Base-by-base conservation (phyloP, 2,888 invertebrate genomes). In the Lasioglossum figueresi region DNA sequence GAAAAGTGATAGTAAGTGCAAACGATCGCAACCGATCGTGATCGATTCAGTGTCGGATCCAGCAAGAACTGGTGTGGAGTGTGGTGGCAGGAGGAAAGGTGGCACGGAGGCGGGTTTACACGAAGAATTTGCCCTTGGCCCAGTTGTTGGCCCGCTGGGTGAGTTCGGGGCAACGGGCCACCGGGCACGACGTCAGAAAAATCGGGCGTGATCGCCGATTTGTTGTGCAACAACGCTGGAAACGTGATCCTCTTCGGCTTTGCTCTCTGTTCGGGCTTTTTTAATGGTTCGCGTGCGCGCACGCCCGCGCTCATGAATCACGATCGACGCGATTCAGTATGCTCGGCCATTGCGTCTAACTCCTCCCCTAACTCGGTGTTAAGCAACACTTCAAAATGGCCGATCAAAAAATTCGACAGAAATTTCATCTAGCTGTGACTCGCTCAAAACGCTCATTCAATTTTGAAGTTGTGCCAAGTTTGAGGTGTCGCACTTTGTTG, bases 111-210 rank as follows among this genome's bases (percentile, higher is more conserved):
- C 77, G 48, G 52, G 87, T 40, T 45, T 52, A 31, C 56, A 63
- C 63, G 79, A 84, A 63, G 75, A 71, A 73, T 75, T 66, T 48
- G 85, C 70, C 88, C 88, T 88, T 88, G 88, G 88, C 88, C 88
- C 77, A 88, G 84, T 87, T 72, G 27, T 27, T 63, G 71, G 43
- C 68, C n/a, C 74, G 14, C 14, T 59, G 16, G 16, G 10, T 45
- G 73, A 59, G 52, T 76, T 79, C 80, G 70, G 68, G 56, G 45
- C 48, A 79, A 34, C 76, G 59, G 37, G 23, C n/a, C 12, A 14
- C 56, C 52, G 77, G n/a, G 52, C 23, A 52, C 52, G n/a, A 72
- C 16, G 82, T 76, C 74, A 78, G 76, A 81, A 81, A 80, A 79
- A 83, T 82, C 84, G 68, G 75, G 79, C 80, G 45, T 48, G 71